Base-by-base conservation (phyloP, 2,113 vertebrate genomes). In the Balaeniceps rex region DNA sequence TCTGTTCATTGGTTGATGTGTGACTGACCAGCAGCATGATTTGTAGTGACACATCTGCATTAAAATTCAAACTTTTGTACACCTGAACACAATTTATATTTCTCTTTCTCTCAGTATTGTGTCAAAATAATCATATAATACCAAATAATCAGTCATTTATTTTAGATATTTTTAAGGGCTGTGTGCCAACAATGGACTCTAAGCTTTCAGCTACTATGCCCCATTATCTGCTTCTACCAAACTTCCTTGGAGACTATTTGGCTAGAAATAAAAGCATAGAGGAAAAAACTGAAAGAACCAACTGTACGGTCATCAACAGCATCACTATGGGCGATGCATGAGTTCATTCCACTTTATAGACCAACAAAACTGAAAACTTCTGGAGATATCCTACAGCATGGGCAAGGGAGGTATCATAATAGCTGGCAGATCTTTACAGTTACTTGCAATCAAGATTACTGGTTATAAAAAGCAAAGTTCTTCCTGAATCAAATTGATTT, bases 1-100 rank as follows among this genome's bases (percentile, higher is more conserved):
- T 33, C 74, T 1, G 0, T 38, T 79, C 11, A 2, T 14, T 40
- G 16, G 54, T 14, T 66, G 51, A n/a, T 28, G 12, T 0, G 1
- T 40, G 58, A 80, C 58, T 74, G 79, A 68, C 44, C 82, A 93
- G 57, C 44, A 79, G 21, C 19, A 24, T 24, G 34, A 82, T 47
- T 58, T 19, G 26, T 3, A 94, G n/a, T 34, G 22, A 89, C 78
- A 82, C 11, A 54, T n/a, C 38, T 34, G 11, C 80, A 90, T 44
- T 63, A 70, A 61, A 80, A 86, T 40, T 74, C 58, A 83, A 57
- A 70, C 71, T 77, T 80, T 33, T 38, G 19, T 55, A 58, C 34
- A 93, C 61, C 52, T 38, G 23, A 81, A 87, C 46, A 78, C 33
- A 75, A 63, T 34, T 34, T 58, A 3, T 57, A 83, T 52, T 87